phyloP scores from a whole-genome alignment of 2,888 invertebrate genomes.

The Slavum lentiscoides region DNA sequence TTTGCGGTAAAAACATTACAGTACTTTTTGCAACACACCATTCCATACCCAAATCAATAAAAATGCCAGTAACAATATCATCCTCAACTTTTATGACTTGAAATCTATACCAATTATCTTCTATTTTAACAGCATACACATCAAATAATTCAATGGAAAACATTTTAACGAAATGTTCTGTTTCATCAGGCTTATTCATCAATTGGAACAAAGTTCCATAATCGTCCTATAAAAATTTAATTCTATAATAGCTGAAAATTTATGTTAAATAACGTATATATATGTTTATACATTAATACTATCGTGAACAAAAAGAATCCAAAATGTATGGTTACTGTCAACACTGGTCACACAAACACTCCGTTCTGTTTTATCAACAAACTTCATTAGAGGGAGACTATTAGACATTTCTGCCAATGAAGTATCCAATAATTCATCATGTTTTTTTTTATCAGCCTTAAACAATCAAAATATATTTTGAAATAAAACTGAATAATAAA shows the following conservation, averaged over 20 bases:
- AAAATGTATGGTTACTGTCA: slow-evolving; percentile 25
- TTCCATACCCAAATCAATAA: slow-evolving; percentile 46
- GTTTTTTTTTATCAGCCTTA: slow-evolving; percentile 16
- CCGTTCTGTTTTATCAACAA: slow-evolving; percentile 35
- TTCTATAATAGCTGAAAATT: neutral
- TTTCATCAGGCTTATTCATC: slow-evolving; percentile 39
- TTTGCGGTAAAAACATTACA: slow-evolving; percentile 40
- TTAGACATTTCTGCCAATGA: neutral
- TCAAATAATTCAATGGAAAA: slow-evolving; percentile 19
- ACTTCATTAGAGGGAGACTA: slow-evolving; percentile 21
- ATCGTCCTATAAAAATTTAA: slow-evolving; percentile 13
- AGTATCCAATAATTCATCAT: neutral
- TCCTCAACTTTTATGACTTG: slow-evolving; percentile 35
- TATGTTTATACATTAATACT: slow-evolving; percentile 26
- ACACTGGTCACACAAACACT: neutral
- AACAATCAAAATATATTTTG: neutral
- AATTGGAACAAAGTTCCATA: slow-evolving; percentile 12
- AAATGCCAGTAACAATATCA: slow-evolving; percentile 21
- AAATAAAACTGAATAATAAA: neutral
- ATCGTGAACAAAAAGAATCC: slow-evolving; percentile 42
- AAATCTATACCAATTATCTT: slow-evolving; percentile 34
- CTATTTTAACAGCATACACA: slow-evolving; percentile 30
- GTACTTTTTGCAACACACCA: neutral
- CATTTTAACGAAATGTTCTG: slow-evolving; percentile 39
- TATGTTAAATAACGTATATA: neutral